Conservation (phyloP, 2,113 vertebrate genomes). For the Istiophorus platypterus region DNA sequence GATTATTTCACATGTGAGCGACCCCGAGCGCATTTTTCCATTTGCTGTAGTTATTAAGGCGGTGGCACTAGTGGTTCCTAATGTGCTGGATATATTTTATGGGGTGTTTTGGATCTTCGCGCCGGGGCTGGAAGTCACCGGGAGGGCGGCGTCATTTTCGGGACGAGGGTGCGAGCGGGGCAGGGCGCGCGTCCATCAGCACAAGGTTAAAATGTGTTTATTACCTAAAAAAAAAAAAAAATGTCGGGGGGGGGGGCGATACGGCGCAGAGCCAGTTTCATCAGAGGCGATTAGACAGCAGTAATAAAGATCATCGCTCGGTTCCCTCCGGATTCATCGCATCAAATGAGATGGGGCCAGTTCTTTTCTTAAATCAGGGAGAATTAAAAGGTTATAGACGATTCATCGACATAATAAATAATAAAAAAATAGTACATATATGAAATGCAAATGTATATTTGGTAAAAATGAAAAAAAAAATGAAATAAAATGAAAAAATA, state of each 20-base stretch:
- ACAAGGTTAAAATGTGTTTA: not conserved
- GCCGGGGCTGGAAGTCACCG: not conserved
- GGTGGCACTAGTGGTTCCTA: conserved; percentile 88
- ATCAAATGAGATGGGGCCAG: not conserved
- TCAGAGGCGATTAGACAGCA: conserved; percentile 31
- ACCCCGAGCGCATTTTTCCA: conserved; percentile 88
- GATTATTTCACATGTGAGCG: conserved; percentile 92
- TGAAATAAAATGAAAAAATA: not conserved
- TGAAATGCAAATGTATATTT: no score
- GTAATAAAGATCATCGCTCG: conserved; percentile 51
- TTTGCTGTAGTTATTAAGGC: conserved; percentile 90
- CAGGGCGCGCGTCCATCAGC: not conserved
- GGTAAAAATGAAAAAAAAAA: no score
- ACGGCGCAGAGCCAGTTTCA: not conserved
- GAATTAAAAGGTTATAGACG: not conserved
- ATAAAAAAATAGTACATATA: no score
- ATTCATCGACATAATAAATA: no score
- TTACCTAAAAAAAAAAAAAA: not conserved
- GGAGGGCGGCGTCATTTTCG: not conserved
- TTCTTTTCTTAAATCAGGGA: not conserved
- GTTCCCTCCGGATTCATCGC: conserved; percentile 16
- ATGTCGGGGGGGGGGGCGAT: not conserved
- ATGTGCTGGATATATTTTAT: conserved; percentile 76
- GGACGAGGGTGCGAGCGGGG: not conserved
- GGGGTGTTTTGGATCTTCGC: conserved; percentile 6